Percentiles rank a stretch among this genome's conserved stretches.
Conservation (phyloP, 2,797 vertebrate species). For the Poeciliopsis presidionis region DNA sequence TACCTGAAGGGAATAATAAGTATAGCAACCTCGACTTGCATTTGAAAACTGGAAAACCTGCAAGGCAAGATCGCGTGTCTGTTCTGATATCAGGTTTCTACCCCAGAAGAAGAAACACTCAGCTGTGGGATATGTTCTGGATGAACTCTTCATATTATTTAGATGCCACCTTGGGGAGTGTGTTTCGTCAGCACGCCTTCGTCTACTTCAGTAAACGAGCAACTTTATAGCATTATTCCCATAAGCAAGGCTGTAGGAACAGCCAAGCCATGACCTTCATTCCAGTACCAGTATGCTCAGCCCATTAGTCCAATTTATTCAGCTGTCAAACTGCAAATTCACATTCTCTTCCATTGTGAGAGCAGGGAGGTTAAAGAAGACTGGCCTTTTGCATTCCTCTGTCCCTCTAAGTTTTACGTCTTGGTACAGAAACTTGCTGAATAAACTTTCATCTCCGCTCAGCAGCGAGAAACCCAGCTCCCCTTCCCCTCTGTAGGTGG, state of each 20-base stretch:
- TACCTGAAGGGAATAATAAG: neutral
- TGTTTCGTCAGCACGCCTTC: constrained; percentile 29
- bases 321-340: constrained; percentile 70
- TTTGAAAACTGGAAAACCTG: neutral
- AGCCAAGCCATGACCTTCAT: constrained; percentile 61
- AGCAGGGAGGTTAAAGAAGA: constrained; percentile 60
- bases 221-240: constrained; percentile 40
- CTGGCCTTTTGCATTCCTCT: constrained; percentile 55
- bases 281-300: constrained; percentile 53
- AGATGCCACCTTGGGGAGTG: constrained; percentile 26
- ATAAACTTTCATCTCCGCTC: constrained; percentile 61
- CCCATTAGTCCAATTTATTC: constrained; percentile 76
- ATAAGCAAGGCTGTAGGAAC: constrained; percentile 44
- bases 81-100: constrained; percentile 10
- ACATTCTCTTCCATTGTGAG: constrained; percentile 50
- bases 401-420: constrained; percentile 48
- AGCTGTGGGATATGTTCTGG: constrained; percentile 35
- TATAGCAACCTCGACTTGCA: neutral
- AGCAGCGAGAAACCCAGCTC: constrained; percentile 53
- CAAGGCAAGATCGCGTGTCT: neutral
- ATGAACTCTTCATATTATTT: constrained; percentile 24
- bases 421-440: constrained; percentile 65
- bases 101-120: constrained; percentile 29
- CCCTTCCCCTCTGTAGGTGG: constrained; percentile 38
- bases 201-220: constrained; percentile 24